A percentile compares a stretch with the other conserved stretches of the same genome.
Conservation (phyloP, 2,113 vertebrate species). For the Passer domesticus region DNA sequence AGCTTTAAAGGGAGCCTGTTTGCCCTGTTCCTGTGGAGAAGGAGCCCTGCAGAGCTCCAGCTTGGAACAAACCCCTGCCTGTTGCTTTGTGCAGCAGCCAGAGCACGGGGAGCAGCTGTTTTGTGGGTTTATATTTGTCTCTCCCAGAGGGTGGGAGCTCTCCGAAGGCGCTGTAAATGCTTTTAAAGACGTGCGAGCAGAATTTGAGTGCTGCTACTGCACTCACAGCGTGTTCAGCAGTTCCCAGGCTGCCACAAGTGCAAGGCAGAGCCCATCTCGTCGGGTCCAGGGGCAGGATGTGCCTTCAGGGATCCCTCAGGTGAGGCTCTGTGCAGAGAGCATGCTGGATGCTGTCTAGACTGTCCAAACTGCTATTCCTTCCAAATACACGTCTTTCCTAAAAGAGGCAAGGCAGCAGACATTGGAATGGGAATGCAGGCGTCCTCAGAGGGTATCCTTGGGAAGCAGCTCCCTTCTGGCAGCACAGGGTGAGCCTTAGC, state of each 20-base stretch:
- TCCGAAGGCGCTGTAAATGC: neutral
- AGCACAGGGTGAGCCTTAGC: neutral
- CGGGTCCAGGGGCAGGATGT: fast-evolving
- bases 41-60: neutral
- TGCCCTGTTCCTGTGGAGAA: neutral
- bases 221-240: neutral
- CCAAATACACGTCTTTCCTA: neutral
- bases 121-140: neutral
- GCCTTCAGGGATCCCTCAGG: neutral
- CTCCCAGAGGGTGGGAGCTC: neutral
- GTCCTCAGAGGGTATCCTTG: neutral
- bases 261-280: neutral
- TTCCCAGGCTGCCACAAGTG: neutral
- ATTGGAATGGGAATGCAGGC: neutral
- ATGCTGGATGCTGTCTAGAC: fast-evolving
- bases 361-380: neutral
- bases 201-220: neutral
- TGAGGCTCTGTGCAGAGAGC: fast-evolving
- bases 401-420: neutral
- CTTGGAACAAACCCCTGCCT: neutral
- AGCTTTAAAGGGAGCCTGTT: fast-evolving
- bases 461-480: neutral
- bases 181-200: neutral
- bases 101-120: neutral
- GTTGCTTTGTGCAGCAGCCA: neutral